Evolutionary conservation across 2,888 invertebrate species (phyloP).

Genomic region (Ophion ellenae): DNA sequence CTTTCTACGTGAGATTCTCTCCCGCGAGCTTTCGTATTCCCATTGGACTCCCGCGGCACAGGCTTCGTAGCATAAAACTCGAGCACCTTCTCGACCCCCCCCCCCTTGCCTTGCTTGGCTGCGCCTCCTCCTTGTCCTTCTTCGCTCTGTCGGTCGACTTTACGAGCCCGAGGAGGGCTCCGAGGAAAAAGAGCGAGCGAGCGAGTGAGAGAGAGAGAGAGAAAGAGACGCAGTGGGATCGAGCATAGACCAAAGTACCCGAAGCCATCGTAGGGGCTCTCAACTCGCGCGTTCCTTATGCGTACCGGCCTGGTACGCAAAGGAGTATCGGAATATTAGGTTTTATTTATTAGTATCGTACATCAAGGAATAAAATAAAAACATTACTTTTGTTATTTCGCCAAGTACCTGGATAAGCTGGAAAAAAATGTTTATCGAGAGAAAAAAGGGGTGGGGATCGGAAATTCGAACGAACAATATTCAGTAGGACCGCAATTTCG

Average conservation of each 20-base stretch:
- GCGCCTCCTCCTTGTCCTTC: neutral
- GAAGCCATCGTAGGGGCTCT: slow-evolving; percentile 26
- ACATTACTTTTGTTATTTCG: neutral
- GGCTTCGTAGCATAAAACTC: slow-evolving; percentile 9
- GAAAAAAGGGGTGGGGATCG: neutral
- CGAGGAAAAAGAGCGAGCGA: neutral
- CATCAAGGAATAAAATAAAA: neutral
- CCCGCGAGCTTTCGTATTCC: slow-evolving; percentile 62
- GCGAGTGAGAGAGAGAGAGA: slow-evolving; percentile 5
- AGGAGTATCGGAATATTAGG: neutral
- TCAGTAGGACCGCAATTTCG: no score
- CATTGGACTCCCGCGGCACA: slow-evolving; percentile 24
- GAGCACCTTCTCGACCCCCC: slow-evolving; percentile 23
- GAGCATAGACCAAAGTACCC: slow-evolving; percentile 25
- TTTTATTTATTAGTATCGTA: neutral
- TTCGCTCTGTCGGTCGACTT: slow-evolving; percentile 21
- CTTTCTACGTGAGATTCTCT: slow-evolving; percentile 55
- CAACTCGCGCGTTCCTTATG: neutral
- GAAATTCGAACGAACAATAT: no score
- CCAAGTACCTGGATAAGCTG: neutral
- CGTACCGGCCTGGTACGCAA: neutral
- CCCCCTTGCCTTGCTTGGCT: neutral
- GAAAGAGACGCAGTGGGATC: neutral
- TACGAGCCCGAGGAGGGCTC: slow-evolving; percentile 30
- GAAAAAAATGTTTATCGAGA: neutral